Evolutionary conservation across 2,888 invertebrate genomes (phyloP).

Genomic region (Chloroclystis v-ata): DNA sequence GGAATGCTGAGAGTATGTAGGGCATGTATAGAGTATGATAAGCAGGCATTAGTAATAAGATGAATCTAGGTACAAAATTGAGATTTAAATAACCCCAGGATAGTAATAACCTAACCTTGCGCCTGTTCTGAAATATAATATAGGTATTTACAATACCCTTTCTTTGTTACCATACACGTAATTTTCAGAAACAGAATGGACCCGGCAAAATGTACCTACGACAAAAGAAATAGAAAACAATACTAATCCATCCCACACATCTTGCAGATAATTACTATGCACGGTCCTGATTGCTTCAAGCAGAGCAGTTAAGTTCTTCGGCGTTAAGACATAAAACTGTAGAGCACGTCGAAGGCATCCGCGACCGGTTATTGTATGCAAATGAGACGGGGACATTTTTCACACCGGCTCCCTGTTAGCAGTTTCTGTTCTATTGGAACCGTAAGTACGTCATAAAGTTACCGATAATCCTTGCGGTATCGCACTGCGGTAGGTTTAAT

Average conservation of each 20-base stretch:
- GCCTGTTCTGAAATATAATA: no score
- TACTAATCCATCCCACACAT: no score
- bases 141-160: no score
- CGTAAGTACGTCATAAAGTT: constrained; percentile 17
- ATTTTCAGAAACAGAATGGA: no score
- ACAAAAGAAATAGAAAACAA: no score
- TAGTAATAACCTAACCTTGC: no score
- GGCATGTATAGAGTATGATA: no score
- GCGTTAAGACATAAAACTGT: constrained; percentile 14
- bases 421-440: constrained; percentile 22
- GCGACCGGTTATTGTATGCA: constrained; percentile 71
- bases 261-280: not conserved
- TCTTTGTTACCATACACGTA: no score
- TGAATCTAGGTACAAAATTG: no score
- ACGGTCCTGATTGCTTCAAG: not conserved
- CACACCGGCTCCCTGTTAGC: constrained; percentile 33
- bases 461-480: constrained; percentile 18
- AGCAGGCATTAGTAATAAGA: not conserved
- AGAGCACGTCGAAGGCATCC: constrained; percentile 47
- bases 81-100: no score
- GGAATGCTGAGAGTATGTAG: no score
- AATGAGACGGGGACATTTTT: constrained; percentile 60
- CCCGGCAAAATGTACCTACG: no score
- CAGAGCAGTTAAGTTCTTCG: not conserved
- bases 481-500: constrained; percentile 7